Base-by-base conservation (phyloP, 2,113 vertebrate species). In the Himantopus leucocephalus region DNA sequence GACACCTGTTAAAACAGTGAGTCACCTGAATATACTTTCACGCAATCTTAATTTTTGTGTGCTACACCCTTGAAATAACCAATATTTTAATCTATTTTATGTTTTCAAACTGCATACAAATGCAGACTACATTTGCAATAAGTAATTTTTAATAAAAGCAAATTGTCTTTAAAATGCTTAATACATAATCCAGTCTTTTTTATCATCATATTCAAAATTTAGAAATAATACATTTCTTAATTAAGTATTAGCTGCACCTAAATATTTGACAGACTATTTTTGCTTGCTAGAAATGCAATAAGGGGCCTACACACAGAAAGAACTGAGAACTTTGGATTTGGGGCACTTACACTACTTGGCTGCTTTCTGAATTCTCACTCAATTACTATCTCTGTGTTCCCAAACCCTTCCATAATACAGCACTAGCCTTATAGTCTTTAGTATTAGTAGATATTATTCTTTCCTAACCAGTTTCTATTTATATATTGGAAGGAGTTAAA, bases 1-100 rank as follows among this genome's bases (percentile, higher is more conserved):
- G 39, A 66, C 77, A 95, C 77, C 86, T 96, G 80, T 95, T 95
- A 96, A 96, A 96, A 96, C 75, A 96, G 35, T 81, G 91, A 96
- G 50, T 96, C 91, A 94, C 59, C 64, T 60, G 29, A 94, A 92
- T 10, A 63, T 30, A 86, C 26, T 43, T 77, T 74, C 64, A 89
- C 1, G 12, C 60, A 72, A 72, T 67, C 91, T 81, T 78, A 80
- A 80, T 91, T 94, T 92, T 63, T 78, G 80, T 55, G 29, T 67
- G 56, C 34, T 91, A 81, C 76, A 84, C 29, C 50, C 39, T 48
- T 81, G 76, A 82, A 90, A 84, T 35, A 90, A 81, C 37, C n/a
- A 93, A 66, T 80, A 83, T 86, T 93, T 94, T 66, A 86, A 80
- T 13, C 35, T 75, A 35, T 64, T 77, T 92, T 63, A 59, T 43